Evolutionary conservation across 2,888 invertebrate species (phyloP).

Genomic region (Netelia fuscicornis): DNA sequence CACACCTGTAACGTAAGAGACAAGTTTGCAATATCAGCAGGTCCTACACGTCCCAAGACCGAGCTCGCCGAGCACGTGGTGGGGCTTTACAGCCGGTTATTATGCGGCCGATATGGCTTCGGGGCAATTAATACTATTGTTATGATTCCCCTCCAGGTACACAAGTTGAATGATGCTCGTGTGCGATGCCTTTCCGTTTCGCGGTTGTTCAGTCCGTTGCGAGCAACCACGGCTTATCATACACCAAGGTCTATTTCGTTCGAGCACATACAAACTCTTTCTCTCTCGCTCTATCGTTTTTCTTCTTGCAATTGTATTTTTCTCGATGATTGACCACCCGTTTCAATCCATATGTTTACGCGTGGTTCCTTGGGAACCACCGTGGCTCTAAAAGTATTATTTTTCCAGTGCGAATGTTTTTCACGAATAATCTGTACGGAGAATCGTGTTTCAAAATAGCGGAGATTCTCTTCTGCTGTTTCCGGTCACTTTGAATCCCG

Average conservation of each 20-base stretch:
- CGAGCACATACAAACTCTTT: background rate
- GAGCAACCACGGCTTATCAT: conserved; percentile 60
- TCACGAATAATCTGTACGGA: too few relatives aligned
- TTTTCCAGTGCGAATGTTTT: too few relatives aligned
- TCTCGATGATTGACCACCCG: background rate
- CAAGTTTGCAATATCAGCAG: background rate
- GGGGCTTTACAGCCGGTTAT: conserved; percentile 77
- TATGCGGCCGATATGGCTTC: conserved; percentile 82
- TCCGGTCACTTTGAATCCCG: background rate
- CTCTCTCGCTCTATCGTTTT: background rate
- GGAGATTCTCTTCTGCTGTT: conserved; percentile 4
- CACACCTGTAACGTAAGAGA: background rate
- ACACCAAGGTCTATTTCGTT: conserved; percentile 51
- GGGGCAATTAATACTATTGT: conserved; percentile 84
- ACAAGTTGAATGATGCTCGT: conserved; percentile 66
- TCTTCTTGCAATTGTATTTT: conserved; percentile 7
- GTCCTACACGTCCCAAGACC: conserved; percentile 30
- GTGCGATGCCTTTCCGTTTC: conserved; percentile 73
- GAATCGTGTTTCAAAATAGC: background rate
- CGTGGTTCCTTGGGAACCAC: background rate
- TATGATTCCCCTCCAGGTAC: conserved; percentile 80
- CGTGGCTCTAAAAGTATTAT: background rate
- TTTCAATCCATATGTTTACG: background rate
- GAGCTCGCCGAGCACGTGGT: conserved; percentile 42
- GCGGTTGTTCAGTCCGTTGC: conserved; percentile 64